Conservation (phyloP, 2,113 vertebrate genomes). For the Phainopepla nitens region DNA sequence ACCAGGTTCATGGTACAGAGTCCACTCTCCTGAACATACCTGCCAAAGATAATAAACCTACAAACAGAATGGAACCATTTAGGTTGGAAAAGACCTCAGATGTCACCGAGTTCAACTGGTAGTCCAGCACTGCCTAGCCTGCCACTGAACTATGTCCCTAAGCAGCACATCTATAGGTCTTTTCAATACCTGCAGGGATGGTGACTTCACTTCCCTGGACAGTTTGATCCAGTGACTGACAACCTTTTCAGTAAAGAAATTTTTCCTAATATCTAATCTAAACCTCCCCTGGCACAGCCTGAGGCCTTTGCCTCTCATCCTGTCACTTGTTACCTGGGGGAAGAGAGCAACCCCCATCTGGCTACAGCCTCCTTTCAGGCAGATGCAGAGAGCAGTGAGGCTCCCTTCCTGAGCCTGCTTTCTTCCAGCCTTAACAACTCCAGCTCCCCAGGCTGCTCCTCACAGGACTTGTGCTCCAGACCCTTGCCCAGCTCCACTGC, state of each 20-base stretch:
- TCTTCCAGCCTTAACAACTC: neutral
- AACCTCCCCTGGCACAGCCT: neutral
- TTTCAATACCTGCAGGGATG: neutral
- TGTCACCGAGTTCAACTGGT: rapidly evolving
- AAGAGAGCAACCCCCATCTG: neutral
- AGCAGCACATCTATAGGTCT: neutral
- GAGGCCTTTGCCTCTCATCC: neutral
- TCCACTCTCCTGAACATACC: neutral
- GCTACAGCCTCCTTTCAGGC: neutral
- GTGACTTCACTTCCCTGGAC: neutral
- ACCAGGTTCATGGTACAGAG: neutral
- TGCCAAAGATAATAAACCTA: neutral
- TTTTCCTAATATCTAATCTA: neutral
- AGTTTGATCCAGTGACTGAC: neutral
- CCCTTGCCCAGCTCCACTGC: neutral
- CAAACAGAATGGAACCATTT: neutral
- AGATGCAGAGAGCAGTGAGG: neutral
- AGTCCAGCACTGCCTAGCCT: neutral
- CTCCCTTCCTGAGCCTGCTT: neutral
- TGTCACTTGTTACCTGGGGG: neutral
- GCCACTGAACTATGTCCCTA: neutral
- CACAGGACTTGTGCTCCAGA: neutral
- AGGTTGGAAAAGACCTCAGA: neutral
- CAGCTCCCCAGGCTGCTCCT: neutral
- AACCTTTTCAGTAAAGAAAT: neutral